A percentile compares a stretch with the other conserved stretches of the same genome.
Evolutionary conservation across 2,888 invertebrate species (phyloP).

Genomic region (Apodemia mormo): DNA sequence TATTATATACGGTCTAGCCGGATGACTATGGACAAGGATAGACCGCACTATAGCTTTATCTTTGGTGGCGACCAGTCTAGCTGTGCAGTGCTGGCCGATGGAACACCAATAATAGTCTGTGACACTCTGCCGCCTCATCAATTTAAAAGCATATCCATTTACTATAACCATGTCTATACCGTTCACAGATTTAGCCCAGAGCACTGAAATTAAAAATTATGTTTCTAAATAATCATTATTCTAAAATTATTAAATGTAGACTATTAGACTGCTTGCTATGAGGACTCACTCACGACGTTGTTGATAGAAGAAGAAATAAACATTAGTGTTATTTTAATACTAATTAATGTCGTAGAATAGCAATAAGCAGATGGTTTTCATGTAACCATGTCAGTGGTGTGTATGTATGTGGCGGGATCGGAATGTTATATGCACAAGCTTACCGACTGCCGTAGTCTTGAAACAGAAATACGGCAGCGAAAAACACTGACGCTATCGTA

Average conservation of each 20-base stretch:
- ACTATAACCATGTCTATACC: conserved; percentile 1
- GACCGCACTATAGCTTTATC: background rate
- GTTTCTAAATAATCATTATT: too few relatives aligned
- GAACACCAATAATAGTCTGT: conserved; percentile 3
- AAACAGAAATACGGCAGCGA: too few relatives aligned
- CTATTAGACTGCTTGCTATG: background rate
- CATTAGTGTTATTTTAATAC: too few relatives aligned
- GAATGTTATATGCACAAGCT: too few relatives aligned
- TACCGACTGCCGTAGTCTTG: too few relatives aligned
- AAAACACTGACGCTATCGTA: too few relatives aligned
- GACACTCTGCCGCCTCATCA: conserved; percentile 8
- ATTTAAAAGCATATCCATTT: background rate
- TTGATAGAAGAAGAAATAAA: too few relatives aligned
- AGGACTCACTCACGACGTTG: too few relatives aligned
- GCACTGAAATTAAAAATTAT: background rate
- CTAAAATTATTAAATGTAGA: background rate
- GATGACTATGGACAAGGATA: background rate
- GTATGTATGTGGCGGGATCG: too few relatives aligned
- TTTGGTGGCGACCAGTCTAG: background rate
- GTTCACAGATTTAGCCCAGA: background rate
- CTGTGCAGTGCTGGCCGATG: background rate
- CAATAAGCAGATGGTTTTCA: too few relatives aligned
- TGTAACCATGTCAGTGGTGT: too few relatives aligned
- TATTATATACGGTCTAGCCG: conserved; percentile 8
- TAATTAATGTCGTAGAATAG: too few relatives aligned